Evolutionary conservation across 2,888 invertebrate species (phyloP).

Genomic region (Nemotelus nigrinus): DNA sequence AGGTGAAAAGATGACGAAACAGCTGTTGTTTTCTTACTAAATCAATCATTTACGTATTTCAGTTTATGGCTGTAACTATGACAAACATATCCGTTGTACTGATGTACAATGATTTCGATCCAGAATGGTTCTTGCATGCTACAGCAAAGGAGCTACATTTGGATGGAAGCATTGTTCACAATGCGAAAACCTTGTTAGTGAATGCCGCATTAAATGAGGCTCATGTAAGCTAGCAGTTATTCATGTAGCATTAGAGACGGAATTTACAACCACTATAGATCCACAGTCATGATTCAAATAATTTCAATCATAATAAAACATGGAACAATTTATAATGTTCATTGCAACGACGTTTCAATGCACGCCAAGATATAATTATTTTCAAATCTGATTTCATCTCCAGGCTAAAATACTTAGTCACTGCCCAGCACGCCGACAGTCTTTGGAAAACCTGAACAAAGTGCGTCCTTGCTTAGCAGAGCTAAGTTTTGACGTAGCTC

Average conservation of each 20-base stretch:
- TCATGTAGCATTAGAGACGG: too few relatives aligned
- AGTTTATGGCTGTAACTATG: conserved; percentile 89
- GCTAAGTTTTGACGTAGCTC: conserved; percentile 75
- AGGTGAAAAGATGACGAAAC: conserved; percentile 66
- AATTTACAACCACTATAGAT: too few relatives aligned
- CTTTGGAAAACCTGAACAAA: conserved; percentile 63
- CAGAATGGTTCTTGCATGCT: conserved; percentile 76
- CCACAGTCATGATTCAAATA: too few relatives aligned
- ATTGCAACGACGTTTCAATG: too few relatives aligned
- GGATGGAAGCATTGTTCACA: conserved; percentile 75
- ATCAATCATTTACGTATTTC: conserved; percentile 50
- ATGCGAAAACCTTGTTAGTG: conserved; percentile 75
- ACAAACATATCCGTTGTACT: conserved; percentile 76
- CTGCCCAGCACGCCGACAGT: conserved; percentile 61
- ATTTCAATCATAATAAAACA: too few relatives aligned
- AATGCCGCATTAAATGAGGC: conserved; percentile 77
- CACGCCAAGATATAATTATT: too few relatives aligned
- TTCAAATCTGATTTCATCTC: not conserved
- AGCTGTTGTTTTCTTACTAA: conserved; percentile 4
- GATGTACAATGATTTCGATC: conserved; percentile 70
- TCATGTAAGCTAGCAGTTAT: conserved; percentile 62
- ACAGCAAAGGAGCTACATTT: conserved; percentile 76
- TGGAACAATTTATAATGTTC: too few relatives aligned
- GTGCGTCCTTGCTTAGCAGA: conserved; percentile 77
- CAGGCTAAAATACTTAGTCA: conserved; percentile 62